Evolutionary conservation across 1,140 invertebrate genomes (phyloP).

Genomic region (Chelonus insularis): DNA sequence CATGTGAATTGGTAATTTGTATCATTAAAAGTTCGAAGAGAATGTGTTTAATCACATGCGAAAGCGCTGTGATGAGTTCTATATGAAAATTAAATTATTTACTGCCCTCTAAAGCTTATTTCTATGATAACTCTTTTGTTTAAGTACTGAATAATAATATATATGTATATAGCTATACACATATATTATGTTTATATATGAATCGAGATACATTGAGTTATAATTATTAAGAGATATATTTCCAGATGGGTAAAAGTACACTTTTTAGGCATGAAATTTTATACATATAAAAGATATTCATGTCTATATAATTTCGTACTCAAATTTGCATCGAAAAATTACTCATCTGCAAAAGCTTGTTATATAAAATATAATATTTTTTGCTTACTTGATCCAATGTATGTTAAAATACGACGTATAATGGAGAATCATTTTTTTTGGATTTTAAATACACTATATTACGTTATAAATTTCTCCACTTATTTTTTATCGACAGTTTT

Average conservation of each 20-base stretch:
- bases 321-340: slow-evolving; percentile 24
- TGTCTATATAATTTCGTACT: slow-evolving; percentile 2
- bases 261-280: background rate
- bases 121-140: too few relatives aligned
- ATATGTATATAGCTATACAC: too few relatives aligned
- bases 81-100: too few relatives aligned
- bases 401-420: background rate
- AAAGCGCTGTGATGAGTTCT: too few relatives aligned
- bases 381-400: slow-evolving; percentile 8
- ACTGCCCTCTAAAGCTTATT: too few relatives aligned
- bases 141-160: too few relatives aligned
- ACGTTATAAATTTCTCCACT: slow-evolving; percentile 10
- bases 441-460: background rate
- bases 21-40: too few relatives aligned
- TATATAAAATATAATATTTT: slow-evolving; percentile 30
- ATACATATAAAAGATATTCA: slow-evolving; percentile 4
- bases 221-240: too few relatives aligned
- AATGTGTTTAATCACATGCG: too few relatives aligned
- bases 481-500: slow-evolving; percentile 1
- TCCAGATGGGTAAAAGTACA: slow-evolving; percentile 11
- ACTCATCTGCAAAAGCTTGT: slow-evolving; percentile 24
- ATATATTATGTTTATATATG: too few relatives aligned
- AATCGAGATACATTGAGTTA: too few relatives aligned
- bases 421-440: background rate
- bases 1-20: too few relatives aligned